Conservation (phyloP, 2,113 vertebrate genomes). For the Phocoena sinus region DNA sequence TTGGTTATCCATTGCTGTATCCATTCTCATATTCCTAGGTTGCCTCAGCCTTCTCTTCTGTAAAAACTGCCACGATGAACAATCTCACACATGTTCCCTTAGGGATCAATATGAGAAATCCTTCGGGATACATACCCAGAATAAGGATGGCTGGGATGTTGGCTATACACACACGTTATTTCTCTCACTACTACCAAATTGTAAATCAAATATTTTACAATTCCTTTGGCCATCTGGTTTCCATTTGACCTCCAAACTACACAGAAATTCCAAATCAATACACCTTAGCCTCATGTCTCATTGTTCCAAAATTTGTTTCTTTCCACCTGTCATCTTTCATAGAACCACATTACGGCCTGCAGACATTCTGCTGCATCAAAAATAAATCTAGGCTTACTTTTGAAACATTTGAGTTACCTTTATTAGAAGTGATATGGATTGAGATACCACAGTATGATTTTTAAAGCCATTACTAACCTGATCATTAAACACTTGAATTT, state of each 20-base stretch:
- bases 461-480: constrained; percentile 8
- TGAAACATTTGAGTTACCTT: background rate
- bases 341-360: background rate
- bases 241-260: constrained; percentile 53
- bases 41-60: background rate
- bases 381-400: background rate
- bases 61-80: background rate
- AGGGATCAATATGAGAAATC: background rate
- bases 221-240: constrained; percentile 43
- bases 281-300: constrained; percentile 26
- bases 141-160: background rate
- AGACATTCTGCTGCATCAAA: constrained; percentile 15
- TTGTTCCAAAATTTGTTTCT: constrained; percentile 35
- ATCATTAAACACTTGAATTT: constrained; percentile 33
- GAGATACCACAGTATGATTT: background rate
- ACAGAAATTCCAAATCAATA: constrained; percentile 50
- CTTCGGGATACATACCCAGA: background rate
- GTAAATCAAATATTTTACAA: constrained; percentile 37
- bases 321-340: constrained; percentile 29
- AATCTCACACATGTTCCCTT: background rate
- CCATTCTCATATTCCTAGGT: background rate
- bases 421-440: background rate
- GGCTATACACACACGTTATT: background rate
- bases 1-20: background rate
- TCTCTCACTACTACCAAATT: background rate